phyloP scores from a whole-genome alignment of 2,888 invertebrate genomes.

The Drosophila leonis region DNA sequence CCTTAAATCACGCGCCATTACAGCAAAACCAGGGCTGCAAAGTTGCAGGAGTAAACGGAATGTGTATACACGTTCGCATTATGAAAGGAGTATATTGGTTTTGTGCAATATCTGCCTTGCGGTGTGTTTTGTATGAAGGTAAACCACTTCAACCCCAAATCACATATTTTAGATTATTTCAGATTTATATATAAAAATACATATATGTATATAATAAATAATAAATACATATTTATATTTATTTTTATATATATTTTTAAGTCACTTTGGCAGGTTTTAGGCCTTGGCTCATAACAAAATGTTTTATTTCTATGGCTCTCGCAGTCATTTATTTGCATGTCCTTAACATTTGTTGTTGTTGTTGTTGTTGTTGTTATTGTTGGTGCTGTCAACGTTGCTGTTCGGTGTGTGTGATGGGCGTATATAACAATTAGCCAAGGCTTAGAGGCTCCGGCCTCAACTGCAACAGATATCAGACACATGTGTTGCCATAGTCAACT shows the following conservation, averaged over 20 bases:
- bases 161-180: no score
- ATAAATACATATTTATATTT: no score
- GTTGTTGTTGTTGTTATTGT: conserved; percentile 39
- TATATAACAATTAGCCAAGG: conserved; percentile 75
- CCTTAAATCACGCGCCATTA: conserved; percentile 63
- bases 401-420: conserved; percentile 52
- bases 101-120: not conserved
- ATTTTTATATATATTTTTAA: not conserved
- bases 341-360: conserved; percentile 26
- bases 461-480: conserved; percentile 68
- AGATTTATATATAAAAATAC: no score
- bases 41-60: not conserved
- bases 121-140: no score
- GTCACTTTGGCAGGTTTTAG: conserved; percentile 1
- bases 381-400: conserved; percentile 44
- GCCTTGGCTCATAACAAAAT: conserved; percentile 38
- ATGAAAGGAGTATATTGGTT: not conserved
- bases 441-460: conserved; percentile 49
- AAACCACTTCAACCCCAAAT: no score
- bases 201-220: no score
- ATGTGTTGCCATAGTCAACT: conserved; percentile 63
- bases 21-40: conserved; percentile 34
- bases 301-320: conserved; percentile 40
- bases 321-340: conserved; percentile 17
- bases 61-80: not conserved